phyloP scores from a whole-genome alignment of 2,113 vertebrate genomes.

The Corvus moneduloides region DNA sequence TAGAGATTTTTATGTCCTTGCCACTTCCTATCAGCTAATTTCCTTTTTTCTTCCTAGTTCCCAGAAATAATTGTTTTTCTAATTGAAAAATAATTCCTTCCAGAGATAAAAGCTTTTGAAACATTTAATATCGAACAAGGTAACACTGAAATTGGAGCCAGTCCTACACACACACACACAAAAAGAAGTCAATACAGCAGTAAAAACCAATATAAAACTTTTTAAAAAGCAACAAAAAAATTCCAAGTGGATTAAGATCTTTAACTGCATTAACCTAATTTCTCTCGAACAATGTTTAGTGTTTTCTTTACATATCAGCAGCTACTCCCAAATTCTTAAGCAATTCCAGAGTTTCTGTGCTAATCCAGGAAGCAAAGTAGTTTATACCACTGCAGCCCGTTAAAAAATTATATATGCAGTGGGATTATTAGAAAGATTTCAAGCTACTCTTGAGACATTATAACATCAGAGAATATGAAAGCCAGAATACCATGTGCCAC shows the following conservation, averaged over 20 bases:
- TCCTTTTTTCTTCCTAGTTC: background rate
- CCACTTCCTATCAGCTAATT: background rate
- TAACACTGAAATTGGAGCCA: background rate
- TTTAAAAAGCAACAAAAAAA: background rate
- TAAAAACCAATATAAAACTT: background rate
- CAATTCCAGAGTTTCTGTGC: background rate
- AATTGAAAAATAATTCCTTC: background rate
- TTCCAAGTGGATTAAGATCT: background rate
- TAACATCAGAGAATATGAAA: background rate
- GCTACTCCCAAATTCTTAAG: background rate
- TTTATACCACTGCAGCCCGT: background rate
- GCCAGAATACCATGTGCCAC: background rate
- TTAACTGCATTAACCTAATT: background rate
- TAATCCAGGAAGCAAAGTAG: background rate
- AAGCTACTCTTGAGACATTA: background rate
- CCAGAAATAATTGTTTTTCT: background rate
- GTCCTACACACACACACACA: background rate
- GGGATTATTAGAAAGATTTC: background rate
- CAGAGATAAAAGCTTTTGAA: background rate
- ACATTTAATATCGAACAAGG: background rate
- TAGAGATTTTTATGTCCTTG: background rate
- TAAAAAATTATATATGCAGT: background rate
- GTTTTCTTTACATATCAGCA: background rate
- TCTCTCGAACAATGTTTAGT: background rate
- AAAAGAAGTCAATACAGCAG: background rate